Conservation (phyloP, 2,888 invertebrate species). For the Hartigia nigra region DNA sequence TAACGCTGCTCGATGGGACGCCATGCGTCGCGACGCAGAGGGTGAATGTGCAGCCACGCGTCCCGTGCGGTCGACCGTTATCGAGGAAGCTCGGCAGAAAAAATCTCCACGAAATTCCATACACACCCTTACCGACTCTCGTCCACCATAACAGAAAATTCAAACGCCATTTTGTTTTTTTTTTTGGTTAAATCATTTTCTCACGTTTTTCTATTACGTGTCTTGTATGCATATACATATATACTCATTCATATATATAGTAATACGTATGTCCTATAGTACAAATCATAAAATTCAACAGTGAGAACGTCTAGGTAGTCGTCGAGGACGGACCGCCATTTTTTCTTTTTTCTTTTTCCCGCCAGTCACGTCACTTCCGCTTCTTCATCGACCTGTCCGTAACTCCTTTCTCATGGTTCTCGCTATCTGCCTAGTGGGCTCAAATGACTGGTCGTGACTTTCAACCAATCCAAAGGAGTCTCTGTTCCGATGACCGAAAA, state of each 20-base stretch:
- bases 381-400: background rate
- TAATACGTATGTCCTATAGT: background rate
- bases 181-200: background rate
- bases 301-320: background rate
- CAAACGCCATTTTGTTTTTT: background rate
- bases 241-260: background rate
- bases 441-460: background rate
- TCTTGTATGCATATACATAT: background rate
- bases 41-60: slow-evolving; percentile 57
- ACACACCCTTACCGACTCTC: background rate
- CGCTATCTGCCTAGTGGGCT: background rate
- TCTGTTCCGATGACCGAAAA: background rate
- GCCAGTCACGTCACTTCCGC: background rate
- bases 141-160: background rate
- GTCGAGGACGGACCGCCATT: background rate
- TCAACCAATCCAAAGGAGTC: background rate
- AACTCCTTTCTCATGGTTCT: background rate
- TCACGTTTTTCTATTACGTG: background rate
- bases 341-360: slow-evolving; percentile 21
- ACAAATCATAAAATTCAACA: background rate
- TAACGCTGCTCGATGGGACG: slow-evolving; percentile 25
- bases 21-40: slow-evolving; percentile 33
- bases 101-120: background rate
- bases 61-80: slow-evolving; percentile 51
- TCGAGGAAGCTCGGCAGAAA: background rate